Conservation (phyloP, 2,797 vertebrate genomes). For the Poecilia gillii region DNA sequence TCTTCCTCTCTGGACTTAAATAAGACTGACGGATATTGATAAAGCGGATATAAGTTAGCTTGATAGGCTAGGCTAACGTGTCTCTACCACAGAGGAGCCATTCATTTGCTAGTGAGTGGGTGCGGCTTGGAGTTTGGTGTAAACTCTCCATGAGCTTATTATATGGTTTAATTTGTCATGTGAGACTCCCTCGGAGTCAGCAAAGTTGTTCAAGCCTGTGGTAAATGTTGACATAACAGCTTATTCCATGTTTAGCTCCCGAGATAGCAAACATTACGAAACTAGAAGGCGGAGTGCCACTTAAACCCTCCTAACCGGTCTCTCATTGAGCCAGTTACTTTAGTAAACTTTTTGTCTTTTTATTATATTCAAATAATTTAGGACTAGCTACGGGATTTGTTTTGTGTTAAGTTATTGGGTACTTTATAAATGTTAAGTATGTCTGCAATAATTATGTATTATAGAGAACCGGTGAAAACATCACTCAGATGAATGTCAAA, state of each 20-base stretch:
- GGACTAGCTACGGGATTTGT: not conserved
- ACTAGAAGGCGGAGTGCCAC: not conserved
- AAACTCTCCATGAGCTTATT: not conserved
- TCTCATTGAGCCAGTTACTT: too few relatives aligned
- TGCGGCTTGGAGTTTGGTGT: conserved; percentile 62
- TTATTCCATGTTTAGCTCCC: not conserved
- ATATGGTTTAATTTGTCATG: not conserved
- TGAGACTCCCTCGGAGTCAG: not conserved
- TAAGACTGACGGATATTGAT: not conserved
- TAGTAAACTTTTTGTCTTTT: not conserved
- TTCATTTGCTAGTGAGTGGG: conserved; percentile 76
- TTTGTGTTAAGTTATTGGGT: not conserved
- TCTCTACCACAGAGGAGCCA: conserved; percentile 44
- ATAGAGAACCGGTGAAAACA: not conserved
- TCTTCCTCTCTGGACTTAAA: not conserved
- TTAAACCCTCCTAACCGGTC: not conserved
- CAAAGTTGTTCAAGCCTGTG: not conserved
- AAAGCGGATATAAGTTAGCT: conserved; percentile 38
- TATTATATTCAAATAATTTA: not conserved
- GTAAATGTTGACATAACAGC: not conserved
- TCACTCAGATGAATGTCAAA: not conserved
- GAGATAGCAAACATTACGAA: not conserved
- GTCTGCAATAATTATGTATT: not conserved
- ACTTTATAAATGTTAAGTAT: not conserved
- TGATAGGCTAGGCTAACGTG: conserved; percentile 54